Conservation (phyloP, 2,888 invertebrate species). For the Sympetrum striolatum region DNA sequence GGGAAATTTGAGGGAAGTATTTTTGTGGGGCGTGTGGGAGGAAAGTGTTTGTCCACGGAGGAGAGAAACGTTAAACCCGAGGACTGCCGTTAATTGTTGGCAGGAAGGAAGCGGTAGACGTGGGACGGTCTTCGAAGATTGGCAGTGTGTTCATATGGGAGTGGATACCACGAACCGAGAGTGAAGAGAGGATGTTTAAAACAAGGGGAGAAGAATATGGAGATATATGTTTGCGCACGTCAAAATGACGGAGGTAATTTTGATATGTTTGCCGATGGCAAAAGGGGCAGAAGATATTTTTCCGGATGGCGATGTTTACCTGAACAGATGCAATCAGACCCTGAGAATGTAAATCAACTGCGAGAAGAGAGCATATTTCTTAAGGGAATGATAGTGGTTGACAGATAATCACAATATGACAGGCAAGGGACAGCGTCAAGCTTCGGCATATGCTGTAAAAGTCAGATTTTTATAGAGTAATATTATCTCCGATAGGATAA, state of each 20-base stretch:
- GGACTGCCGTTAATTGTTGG: conserved; percentile 1
- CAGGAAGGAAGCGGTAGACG: conserved; percentile 22
- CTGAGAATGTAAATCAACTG: too few species aligned
- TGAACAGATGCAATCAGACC: background rate
- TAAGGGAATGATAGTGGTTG: too few species aligned
- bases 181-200: background rate
- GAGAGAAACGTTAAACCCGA: background rate
- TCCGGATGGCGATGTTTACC: background rate
- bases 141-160: background rate
- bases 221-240: too few species aligned
- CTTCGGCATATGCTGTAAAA: too few species aligned
- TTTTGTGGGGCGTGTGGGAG: background rate
- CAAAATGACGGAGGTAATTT: too few species aligned
- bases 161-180: background rate
- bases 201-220: background rate
- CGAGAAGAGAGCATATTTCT: too few species aligned
- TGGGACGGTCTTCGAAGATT: background rate
- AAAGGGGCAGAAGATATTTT: background rate
- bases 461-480: too few species aligned
- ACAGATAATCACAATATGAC: too few species aligned
- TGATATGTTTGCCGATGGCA: too few species aligned
- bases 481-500: too few species aligned
- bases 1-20: background rate
- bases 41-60: conserved; percentile 15
- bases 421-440: too few species aligned